phyloP scores from a whole-genome alignment of 2,113 vertebrate species.

The Cyprinus carpio region DNA sequence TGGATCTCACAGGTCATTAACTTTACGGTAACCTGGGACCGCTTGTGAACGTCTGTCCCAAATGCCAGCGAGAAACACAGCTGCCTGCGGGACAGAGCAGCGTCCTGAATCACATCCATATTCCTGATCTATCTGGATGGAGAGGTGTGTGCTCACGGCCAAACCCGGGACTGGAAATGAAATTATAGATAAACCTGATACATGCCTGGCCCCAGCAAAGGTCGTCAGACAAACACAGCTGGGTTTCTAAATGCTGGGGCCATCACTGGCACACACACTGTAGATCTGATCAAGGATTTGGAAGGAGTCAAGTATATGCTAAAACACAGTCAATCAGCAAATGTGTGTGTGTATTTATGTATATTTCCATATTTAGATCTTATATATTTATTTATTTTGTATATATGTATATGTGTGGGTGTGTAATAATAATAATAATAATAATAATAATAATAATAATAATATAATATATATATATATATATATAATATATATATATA shows the following conservation, averaged over 20 bases:
- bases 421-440: too few species aligned
- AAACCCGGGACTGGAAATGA: conserved; percentile 59
- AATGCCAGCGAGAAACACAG: background rate
- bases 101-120: conserved; percentile 43
- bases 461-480: too few species aligned
- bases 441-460: too few species aligned
- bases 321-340: background rate
- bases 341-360: too few species aligned
- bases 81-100: conserved; percentile 8
- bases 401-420: too few species aligned
- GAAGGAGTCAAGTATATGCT: background rate
- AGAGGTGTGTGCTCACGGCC: conserved; percentile 43
- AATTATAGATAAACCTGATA: conserved; percentile 59
- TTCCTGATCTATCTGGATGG: conserved; percentile 44
- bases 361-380: too few species aligned
- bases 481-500: too few species aligned
- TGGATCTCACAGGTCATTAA: conserved; percentile 51
- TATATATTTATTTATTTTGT: too few species aligned
- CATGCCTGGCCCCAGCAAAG: conserved; percentile 36
- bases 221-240: conserved; percentile 49
- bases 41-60: background rate
- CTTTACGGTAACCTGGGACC: conserved; percentile 36
- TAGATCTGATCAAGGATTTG: background rate
- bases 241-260: conserved; percentile 30
- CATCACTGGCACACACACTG: conserved; percentile 20